Conservation (phyloP, 2,113 vertebrate genomes). For the human (Homo sapiens) region DNA sequence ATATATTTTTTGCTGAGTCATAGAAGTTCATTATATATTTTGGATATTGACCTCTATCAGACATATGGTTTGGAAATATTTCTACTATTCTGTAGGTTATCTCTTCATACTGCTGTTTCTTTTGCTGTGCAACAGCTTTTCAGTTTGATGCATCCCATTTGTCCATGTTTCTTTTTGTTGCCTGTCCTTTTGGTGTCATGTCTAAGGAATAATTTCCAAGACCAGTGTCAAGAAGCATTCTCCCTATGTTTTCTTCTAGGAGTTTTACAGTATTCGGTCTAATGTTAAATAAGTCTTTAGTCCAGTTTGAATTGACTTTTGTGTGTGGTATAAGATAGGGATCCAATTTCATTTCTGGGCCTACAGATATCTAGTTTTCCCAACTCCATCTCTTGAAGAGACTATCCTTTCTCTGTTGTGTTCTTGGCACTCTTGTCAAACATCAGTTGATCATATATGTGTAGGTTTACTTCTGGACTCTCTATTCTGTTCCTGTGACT, state of each 20-base stretch:
- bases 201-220: not conserved
- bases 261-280: not conserved
- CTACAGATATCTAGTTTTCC: not conserved
- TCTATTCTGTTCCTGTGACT: not conserved
- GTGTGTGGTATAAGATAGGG: not conserved
- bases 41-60: not conserved
- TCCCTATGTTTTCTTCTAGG: not conserved
- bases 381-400: not conserved
- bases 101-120: not conserved
- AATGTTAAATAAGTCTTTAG: not conserved
- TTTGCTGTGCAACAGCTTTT: not conserved
- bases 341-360: not conserved
- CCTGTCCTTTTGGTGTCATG: not conserved
- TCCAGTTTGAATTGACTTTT: not conserved
- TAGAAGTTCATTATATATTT: not conserved
- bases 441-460: not conserved
- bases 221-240: not conserved
- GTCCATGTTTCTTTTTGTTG: not conserved
- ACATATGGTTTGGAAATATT: not conserved
- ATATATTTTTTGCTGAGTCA: not conserved
- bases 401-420: not conserved
- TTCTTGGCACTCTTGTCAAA: not conserved
- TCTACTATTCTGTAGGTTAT: not conserved
- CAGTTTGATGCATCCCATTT: not conserved
- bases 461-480: not conserved